A percentile compares a stretch with the other conserved stretches of the same genome.
Evolutionary conservation across 23 tunicate species (phyloP).

Genomic region (Ascidia mentula): DNA sequence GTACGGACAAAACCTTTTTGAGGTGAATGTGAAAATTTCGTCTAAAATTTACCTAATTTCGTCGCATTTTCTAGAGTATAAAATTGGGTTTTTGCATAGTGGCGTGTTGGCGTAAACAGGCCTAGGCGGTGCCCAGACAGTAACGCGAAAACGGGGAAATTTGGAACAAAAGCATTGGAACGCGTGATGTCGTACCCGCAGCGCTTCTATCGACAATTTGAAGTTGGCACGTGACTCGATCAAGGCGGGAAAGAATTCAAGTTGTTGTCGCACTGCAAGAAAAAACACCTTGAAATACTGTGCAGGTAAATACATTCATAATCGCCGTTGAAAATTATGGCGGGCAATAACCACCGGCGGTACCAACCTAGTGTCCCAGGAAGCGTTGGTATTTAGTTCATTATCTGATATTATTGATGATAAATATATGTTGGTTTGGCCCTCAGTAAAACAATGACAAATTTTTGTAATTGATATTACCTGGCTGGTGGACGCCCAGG

Average conservation of each 20-base stretch:
- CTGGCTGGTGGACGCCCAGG: slow-evolving; percentile 32
- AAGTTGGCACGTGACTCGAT: background rate
- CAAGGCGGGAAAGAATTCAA: background rate
- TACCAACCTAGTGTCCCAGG: too few species aligned
- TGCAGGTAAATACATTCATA: too few species aligned
- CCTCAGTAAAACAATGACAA: background rate
- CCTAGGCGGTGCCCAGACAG: too few species aligned
- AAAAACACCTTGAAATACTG: too few species aligned
- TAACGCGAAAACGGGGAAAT: too few species aligned
- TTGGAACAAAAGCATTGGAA: too few species aligned
- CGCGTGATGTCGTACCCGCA: too few species aligned
- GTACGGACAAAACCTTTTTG: background rate
- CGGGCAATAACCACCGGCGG: too few species aligned
- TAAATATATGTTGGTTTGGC: background rate
- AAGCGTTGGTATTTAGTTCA: background rate
- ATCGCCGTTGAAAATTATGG: too few species aligned
- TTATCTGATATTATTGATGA: background rate
- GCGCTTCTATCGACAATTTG: background rate
- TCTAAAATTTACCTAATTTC: background rate
- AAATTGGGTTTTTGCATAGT: background rate
- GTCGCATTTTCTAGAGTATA: background rate
- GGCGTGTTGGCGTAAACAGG: background rate
- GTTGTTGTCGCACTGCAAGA: slow-evolving; percentile 4
- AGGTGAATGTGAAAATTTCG: background rate
- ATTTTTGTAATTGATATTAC: background rate